phyloP scores from a whole-genome alignment of 2,113 vertebrate genomes.

The Struthio camelus region DNA sequence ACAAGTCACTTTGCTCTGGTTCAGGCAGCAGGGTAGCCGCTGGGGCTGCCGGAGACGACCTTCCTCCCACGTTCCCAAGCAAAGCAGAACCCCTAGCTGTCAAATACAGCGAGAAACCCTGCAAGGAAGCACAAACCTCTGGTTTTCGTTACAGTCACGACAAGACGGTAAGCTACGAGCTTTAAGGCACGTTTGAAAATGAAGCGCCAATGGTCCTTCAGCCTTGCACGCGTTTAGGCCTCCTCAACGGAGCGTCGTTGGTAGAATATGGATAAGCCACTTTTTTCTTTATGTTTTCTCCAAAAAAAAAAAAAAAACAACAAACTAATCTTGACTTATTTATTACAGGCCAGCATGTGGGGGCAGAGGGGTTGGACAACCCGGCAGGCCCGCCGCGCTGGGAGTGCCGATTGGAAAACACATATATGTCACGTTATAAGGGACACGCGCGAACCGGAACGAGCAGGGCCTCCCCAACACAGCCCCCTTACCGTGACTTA shows the following conservation, averaged over 20 bases:
- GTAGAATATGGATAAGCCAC: not conserved
- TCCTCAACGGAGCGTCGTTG: not conserved
- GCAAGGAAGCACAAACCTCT: not conserved
- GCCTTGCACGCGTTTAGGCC: too few relatives aligned
- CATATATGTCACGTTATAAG: not conserved
- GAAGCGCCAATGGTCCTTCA: too few relatives aligned
- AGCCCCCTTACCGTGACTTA: not conserved
- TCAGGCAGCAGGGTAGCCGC: not conserved
- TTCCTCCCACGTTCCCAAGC: not conserved
- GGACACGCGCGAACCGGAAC: not conserved
- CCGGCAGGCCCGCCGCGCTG: not conserved
- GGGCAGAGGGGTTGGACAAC: not conserved
- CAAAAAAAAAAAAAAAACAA: too few relatives aligned
- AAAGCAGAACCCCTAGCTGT: not conserved
- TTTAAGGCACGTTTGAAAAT: too few relatives aligned
- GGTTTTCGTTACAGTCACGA: too few relatives aligned
- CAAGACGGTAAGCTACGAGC: too few relatives aligned
- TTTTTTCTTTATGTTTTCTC: not conserved
- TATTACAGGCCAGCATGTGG: not conserved
- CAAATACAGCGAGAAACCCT: not conserved
- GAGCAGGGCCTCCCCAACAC: not conserved
- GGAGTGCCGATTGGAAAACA: not conserved
- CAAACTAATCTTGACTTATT: not conserved
- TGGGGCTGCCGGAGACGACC: not conserved
- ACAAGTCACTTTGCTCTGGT: conserved; percentile 42